Evolutionary conservation across 2,113 vertebrate genomes (phyloP).

Genomic region (Murina feae): DNA sequence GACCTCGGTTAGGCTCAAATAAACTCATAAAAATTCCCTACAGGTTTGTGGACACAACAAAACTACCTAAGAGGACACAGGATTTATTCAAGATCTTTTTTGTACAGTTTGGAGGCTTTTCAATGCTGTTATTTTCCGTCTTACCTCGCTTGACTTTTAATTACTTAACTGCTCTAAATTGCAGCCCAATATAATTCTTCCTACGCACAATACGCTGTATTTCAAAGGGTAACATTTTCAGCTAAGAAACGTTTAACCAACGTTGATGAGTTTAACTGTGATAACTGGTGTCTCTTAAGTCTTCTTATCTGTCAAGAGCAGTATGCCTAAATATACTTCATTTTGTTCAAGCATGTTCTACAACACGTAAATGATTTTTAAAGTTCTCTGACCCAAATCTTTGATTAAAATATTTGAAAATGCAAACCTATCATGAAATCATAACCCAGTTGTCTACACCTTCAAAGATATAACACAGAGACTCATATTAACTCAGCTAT

Average conservation of each 20-base stretch:
- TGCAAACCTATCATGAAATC: neutral
- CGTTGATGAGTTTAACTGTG: neutral
- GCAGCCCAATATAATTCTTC: conserved; percentile 8
- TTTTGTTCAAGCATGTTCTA: neutral
- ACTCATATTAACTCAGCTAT: neutral
- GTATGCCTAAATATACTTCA: neutral
- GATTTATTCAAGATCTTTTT: neutral
- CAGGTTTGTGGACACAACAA: neutral
- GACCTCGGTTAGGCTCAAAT: neutral
- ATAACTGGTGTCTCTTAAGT: neutral
- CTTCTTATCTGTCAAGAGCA: neutral
- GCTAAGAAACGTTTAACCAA: neutral
- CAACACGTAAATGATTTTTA: neutral
- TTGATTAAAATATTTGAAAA: conserved; percentile 23
- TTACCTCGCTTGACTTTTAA: conserved; percentile 15
- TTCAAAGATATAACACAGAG: neutral
- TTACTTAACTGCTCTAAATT: neutral
- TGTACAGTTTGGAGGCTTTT: neutral
- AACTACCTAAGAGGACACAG: neutral
- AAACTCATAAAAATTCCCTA: neutral
- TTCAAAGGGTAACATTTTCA: conserved; percentile 14
- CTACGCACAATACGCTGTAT: neutral
- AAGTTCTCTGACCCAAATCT: neutral
- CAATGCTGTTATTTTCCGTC: neutral
- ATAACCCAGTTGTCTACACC: neutral